Percentiles rank a stretch among this genome's conserved stretches.
Conservation (phyloP, 2,113 vertebrate species). For the Halichoeres trimaculatus region DNA sequence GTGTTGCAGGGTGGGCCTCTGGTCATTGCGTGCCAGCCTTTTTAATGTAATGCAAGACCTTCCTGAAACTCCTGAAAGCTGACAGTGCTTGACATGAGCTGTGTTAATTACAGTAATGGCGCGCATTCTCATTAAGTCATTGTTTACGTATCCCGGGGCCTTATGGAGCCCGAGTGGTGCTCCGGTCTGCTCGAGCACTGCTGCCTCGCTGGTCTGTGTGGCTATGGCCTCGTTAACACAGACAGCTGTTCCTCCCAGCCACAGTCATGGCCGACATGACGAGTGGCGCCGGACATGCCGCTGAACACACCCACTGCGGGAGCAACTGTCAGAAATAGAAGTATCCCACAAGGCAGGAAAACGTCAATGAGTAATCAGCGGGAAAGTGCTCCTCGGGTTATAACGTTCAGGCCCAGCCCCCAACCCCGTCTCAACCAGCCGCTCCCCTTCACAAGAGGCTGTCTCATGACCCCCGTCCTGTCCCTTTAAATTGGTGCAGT, state of each 20-base stretch:
- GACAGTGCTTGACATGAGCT: constrained; percentile 84
- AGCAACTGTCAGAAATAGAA: constrained; percentile 74
- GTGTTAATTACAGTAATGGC: constrained; percentile 87
- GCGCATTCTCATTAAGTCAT: constrained; percentile 82
- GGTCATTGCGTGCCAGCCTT: constrained; percentile 60
- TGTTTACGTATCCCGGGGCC: constrained; percentile 82
- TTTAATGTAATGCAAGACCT: constrained; percentile 69
- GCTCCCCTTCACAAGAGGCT: constrained; percentile 44
- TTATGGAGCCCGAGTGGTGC: constrained; percentile 64
- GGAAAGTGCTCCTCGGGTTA: constrained; percentile 64
- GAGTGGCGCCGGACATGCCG: constrained; percentile 71
- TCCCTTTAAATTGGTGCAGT: constrained; percentile 40
- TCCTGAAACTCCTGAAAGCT: constrained; percentile 74
- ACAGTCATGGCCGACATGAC: constrained; percentile 63
- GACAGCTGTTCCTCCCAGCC: constrained; percentile 85
- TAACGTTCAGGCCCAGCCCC: constrained; percentile 45
- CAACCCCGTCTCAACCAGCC: constrained; percentile 43
- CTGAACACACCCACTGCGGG: constrained; percentile 60
- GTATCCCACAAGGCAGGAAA: constrained; percentile 68
- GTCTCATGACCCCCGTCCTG: constrained; percentile 35
- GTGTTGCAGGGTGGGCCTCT: constrained; percentile 50
- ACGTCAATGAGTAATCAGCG: constrained; percentile 76
- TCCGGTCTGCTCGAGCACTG: constrained; percentile 57
- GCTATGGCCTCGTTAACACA: constrained; percentile 78
- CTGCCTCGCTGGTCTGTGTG: constrained; percentile 66